Percentiles rank a stretch among this genome's conserved stretches.
Evolutionary conservation across 2,113 vertebrate species (phyloP).

Genomic region (Isichthys henryi): DNA sequence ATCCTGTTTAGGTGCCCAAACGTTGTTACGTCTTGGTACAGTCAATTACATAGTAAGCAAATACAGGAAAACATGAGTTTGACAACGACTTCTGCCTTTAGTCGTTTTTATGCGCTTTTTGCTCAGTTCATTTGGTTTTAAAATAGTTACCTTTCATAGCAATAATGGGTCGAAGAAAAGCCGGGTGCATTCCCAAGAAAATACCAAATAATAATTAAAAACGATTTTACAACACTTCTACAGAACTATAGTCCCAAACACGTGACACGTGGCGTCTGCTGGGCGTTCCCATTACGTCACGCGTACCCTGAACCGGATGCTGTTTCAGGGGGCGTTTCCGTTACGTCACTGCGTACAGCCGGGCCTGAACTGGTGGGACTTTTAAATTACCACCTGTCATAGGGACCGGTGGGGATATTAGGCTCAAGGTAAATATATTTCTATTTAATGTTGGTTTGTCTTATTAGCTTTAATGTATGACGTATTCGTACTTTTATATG

Average conservation of each 20-base stretch:
- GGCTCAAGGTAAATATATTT: not conserved
- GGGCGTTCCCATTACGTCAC: constrained; percentile 24
- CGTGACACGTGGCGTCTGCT: not conserved
- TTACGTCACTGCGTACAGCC: not conserved
- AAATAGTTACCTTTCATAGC: not conserved
- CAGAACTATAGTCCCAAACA: not conserved
- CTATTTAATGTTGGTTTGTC: not conserved
- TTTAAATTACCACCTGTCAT: constrained; percentile 50
- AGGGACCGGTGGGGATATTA: not conserved
- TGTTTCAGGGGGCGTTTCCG: not conserved
- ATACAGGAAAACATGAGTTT: not conserved
- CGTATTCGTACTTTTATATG: not conserved
- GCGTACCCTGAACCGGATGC: not conserved
- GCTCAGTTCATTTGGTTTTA: not conserved
- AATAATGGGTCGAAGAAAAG: not conserved
- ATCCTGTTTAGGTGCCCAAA: not conserved
- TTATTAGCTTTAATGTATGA: not conserved
- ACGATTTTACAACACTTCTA: not conserved
- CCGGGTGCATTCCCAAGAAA: not conserved
- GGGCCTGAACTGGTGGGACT: constrained; percentile 13
- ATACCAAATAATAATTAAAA: not conserved
- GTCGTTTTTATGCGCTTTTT: not conserved
- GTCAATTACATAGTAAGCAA: not conserved
- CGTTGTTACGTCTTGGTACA: not conserved
- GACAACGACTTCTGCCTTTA: not conserved